Evolutionary conservation across 2,797 vertebrate species (phyloP).

Genomic region (Moxostoma hubbsi): DNA sequence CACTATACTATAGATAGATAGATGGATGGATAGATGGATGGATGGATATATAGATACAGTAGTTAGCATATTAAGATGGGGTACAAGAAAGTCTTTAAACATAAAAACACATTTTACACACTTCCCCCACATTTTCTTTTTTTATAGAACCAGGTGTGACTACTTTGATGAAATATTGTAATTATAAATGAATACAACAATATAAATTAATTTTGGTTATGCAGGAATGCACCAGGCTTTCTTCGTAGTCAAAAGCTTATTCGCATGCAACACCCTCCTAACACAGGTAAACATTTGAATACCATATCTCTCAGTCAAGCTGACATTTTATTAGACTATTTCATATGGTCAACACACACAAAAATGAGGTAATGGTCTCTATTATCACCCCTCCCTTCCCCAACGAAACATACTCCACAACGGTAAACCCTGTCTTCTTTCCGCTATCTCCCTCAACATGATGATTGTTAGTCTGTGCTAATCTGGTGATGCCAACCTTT

Average conservation of each 20-base stretch:
- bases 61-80: too few relatives aligned
- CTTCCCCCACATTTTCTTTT: not conserved
- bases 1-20: too few relatives aligned
- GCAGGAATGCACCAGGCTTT: not conserved
- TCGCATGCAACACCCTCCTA: conserved; percentile 33
- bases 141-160: not conserved
- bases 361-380: conserved; percentile 71
- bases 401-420: conserved; percentile 73
- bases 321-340: conserved; percentile 52
- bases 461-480: conserved; percentile 75
- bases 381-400: conserved; percentile 72
- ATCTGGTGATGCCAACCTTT: conserved; percentile 85
- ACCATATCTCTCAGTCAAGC: conserved; percentile 63
- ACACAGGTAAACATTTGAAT: conserved; percentile 37
- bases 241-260: conserved; percentile 10
- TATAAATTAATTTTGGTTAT: not conserved
- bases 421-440: conserved; percentile 75
- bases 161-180: not conserved
- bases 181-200: not conserved
- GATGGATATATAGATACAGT: too few relatives aligned
- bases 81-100: too few relatives aligned
- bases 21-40: too few relatives aligned
- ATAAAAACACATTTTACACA: too few relatives aligned
- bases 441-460: conserved; percentile 70
- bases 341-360: conserved; percentile 54